These are phyloP conservation scores for Disparrhopalites patrizii DNA, from an alignment of 2,888 invertebrate species.

Conservation along the genomic window DNA sequence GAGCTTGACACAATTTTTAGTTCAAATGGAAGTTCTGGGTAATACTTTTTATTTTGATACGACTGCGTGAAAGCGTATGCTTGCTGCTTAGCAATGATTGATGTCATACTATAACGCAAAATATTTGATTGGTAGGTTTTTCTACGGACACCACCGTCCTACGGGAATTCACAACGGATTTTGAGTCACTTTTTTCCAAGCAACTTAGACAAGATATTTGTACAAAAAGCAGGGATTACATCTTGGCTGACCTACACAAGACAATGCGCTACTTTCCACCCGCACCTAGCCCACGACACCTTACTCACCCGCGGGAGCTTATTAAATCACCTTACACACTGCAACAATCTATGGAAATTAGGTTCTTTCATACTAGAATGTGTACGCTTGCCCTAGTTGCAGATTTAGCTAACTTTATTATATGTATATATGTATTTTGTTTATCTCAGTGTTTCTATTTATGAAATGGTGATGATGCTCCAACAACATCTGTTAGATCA, in stretches of 20 bases:
- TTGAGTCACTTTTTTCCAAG: conserved; percentile 34
- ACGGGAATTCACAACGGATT: conserved; percentile 33
- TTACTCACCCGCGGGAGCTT: neutral
- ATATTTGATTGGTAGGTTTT: no score
- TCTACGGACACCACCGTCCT: no score
- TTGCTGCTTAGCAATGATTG: neutral
- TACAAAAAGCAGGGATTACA: conserved; percentile 17
- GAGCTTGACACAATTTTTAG: conserved; percentile 29
- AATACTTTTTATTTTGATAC: conserved; percentile 11
- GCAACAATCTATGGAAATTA: conserved; percentile 19
- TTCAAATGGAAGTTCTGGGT: conserved; percentile 22
- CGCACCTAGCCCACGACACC: neutral
- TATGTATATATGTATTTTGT: conserved; percentile 5
- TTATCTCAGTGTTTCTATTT: conserved; percentile 32
- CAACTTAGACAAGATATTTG: conserved; percentile 38
- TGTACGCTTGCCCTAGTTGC: neutral
- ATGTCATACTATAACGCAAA: no score
- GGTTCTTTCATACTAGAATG: conserved; percentile 6
- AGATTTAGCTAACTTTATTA: neutral
- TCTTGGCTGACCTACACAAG: conserved; percentile 15
- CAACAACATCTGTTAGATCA: conserved; percentile 32
- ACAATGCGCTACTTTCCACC: conserved; percentile 17
- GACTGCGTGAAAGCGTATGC: neutral
- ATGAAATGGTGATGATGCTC: conserved; percentile 34
- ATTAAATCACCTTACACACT: conserved; percentile 20